phyloP scores from a whole-genome alignment of 2,888 invertebrate genomes.

The Drepanosiphum platanoidis region DNA sequence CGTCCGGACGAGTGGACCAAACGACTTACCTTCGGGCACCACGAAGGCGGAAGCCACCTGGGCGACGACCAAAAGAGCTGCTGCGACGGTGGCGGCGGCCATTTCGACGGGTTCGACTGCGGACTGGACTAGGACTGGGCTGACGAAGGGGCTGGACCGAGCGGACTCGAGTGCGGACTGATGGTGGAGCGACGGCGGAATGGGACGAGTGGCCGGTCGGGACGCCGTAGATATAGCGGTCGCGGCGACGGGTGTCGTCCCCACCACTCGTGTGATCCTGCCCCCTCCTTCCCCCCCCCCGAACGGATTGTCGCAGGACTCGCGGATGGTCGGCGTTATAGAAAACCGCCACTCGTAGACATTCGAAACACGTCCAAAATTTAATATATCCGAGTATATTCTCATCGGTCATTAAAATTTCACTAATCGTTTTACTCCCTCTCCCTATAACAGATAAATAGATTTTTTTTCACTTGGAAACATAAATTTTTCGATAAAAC shows the following conservation, averaged over 20 bases:
- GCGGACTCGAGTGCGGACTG: neutral
- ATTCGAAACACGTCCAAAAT: too few species aligned
- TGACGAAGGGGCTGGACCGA: neutral
- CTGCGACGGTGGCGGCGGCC: neutral
- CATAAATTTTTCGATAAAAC: too few species aligned
- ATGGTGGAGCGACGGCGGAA: neutral
- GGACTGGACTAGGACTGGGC: neutral
- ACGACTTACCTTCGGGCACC: conserved; percentile 31
- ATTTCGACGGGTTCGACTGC: neutral
- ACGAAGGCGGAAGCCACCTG: neutral
- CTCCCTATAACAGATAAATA: too few species aligned
- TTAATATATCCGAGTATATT: too few species aligned
- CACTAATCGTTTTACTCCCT: too few species aligned
- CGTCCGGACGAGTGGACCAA: neutral
- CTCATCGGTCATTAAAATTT: too few species aligned
- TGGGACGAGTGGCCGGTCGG: conserved; percentile 25
- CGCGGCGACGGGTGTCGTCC: neutral
- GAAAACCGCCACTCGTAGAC: too few species aligned
- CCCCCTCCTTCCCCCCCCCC: too few species aligned
- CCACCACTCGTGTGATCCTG: too few species aligned
- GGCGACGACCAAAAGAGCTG: neutral
- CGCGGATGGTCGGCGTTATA: too few species aligned
- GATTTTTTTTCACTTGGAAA: too few species aligned
- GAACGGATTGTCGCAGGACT: too few species aligned
- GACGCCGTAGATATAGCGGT: conserved; percentile 41